Evolutionary conservation across 2,888 invertebrate species (phyloP), one percentile per base, ranked within the genome.

Genomic region (Mayetiola destructor): DNA sequence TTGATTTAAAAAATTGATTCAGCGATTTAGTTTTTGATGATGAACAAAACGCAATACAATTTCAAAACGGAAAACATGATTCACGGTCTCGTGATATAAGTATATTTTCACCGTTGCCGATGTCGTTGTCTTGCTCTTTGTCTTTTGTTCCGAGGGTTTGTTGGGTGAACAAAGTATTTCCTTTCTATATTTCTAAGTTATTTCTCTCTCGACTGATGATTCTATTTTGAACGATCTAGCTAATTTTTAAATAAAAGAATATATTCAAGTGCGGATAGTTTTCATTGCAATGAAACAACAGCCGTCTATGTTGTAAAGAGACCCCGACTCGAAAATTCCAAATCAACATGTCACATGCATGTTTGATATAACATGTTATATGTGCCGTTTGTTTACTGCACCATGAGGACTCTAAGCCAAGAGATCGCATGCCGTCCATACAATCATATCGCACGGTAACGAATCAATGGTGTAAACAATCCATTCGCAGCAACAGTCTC

Each of bases 381-480:
- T 12, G 32, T 32, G 8, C 32, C 8, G 12, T 9, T 8, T 32
- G 32, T 9, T n/a, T n/a, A n/a, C n/a, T n/a, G n/a, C n/a, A 32
- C 6, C 32, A 32, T 32, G n/a, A n/a, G 4, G 27, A 2, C 5
- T 21, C 14, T 21, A 21, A 23, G n/a, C 16, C 8, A 27, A 37
- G 14, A 4, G n/a, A 8, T 48, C 27, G 48, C 48, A 27, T 37
- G 37, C 4, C 5, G 12, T 9, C 16, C 48, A 48, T 48, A 5
- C 23, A 16, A 27, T 48, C 48, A 48, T 48, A 48, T 20, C 27
- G 48, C 48, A 48, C 48, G 48, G 48, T 27, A 48, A 48, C 48
- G 27, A n/a, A n/a, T n/a, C n/a, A n/a, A n/a, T n/a, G n/a, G n/a
- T n/a, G n/a, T 48, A 48, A 48, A 48, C 48, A 48, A 2, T 6